Conservation (phyloP, 2,113 vertebrate genomes). For the Scomber scombrus region DNA sequence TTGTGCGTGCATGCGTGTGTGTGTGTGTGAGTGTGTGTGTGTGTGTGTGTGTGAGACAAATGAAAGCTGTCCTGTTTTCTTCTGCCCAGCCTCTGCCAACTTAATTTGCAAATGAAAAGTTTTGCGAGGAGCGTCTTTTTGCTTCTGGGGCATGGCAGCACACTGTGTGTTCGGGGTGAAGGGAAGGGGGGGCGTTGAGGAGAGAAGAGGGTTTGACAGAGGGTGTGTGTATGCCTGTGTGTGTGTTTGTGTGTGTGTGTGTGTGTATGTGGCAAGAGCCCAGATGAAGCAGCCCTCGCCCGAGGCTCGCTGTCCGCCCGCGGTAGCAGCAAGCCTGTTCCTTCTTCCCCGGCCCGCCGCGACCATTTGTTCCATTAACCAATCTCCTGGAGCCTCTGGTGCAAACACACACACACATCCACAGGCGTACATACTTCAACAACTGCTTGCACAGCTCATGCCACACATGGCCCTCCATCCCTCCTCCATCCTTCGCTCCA, state of each 20-base stretch:
- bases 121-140: constrained; percentile 78
- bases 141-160: constrained; percentile 81
- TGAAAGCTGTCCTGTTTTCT: constrained; percentile 71
- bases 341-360: constrained; percentile 90
- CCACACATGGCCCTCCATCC: constrained; percentile 93
- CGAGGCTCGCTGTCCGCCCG: constrained; percentile 92
- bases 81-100: constrained; percentile 79
- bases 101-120: constrained; percentile 89
- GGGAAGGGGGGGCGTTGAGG: constrained; percentile 30
- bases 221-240: constrained; percentile 48
- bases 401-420: constrained; percentile 59
- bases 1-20: background rate
- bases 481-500: constrained; percentile 85
- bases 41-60: constrained; percentile 48
- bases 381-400: constrained; percentile 96
- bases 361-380: constrained; percentile 99
- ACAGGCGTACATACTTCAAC: constrained; percentile 87
- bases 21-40: constrained; percentile 7
- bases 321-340: constrained; percentile 97
- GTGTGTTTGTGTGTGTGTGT: constrained; percentile 75
- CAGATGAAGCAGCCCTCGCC: constrained; percentile 93
- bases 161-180: constrained; percentile 60
- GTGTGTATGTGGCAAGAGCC: constrained; percentile 84
- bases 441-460: constrained; percentile 96
- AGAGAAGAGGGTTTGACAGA: constrained; percentile 62